A percentile compares a stretch with the other conserved stretches of the same genome.
Evolutionary conservation across 2,797 vertebrate genomes (phyloP).

Genomic region (Calcarius lapponicus): DNA sequence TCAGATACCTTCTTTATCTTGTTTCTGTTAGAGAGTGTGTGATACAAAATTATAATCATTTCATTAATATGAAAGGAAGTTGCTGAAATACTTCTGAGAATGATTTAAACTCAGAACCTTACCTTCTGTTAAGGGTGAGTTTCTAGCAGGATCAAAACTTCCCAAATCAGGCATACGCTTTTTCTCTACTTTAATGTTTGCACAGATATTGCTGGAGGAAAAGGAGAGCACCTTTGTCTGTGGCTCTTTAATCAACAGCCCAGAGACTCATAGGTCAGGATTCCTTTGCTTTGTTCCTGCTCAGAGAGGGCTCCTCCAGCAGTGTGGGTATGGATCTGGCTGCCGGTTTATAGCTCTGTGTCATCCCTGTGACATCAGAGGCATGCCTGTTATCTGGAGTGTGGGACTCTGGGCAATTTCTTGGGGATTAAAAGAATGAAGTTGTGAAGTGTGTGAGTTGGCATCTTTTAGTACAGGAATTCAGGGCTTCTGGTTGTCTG

Average conservation of each 20-base stretch:
- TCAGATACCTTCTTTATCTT: background rate
- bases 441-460: background rate
- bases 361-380: background rate
- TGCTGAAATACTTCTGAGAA: background rate
- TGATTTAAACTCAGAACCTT: background rate
- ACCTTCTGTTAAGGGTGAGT: background rate
- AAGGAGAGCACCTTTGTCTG: background rate
- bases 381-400: background rate
- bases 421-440: background rate
- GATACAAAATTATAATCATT: background rate
- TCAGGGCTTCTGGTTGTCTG: background rate
- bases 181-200: background rate
- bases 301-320: background rate
- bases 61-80: background rate
- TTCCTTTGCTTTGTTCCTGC: background rate
- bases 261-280: rapidly evolving
- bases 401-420: background rate
- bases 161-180: background rate
- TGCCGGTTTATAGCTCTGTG: background rate
- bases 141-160: background rate
- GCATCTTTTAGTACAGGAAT: background rate
- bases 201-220: background rate
- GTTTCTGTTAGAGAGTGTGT: background rate
- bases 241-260: background rate
- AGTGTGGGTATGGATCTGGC: background rate